These are phyloP conservation scores for Ceratina calcarata DNA, from an alignment of 1,140 invertebrate genomes.

Conservation along the genomic window DNA sequence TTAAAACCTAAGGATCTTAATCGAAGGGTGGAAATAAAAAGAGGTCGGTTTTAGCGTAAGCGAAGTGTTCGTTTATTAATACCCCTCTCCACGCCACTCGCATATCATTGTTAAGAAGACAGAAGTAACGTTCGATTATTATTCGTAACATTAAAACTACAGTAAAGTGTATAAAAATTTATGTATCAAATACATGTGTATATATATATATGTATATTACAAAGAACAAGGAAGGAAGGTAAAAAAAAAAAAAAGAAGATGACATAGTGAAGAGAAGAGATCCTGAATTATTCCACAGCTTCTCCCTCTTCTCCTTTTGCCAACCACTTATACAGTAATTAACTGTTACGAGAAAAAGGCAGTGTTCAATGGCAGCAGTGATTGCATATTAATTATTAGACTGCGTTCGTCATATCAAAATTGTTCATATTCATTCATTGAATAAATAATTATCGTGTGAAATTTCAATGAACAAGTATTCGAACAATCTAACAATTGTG, in stretches of 20 bases:
- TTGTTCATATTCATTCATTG: no score
- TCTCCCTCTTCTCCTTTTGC: background rate
- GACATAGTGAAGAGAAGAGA: background rate
- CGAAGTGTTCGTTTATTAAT: constrained; percentile 61
- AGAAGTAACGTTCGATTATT: constrained; percentile 68
- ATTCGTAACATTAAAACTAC: constrained; percentile 60
- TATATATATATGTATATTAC: constrained; percentile 64
- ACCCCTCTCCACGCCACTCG: constrained; percentile 68
- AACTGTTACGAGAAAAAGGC: constrained; percentile 11
- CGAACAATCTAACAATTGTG: no score
- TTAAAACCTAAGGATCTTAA: constrained; percentile 21
- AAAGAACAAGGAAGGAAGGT: constrained; percentile 37
- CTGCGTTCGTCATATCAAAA: no score
- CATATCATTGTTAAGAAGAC: constrained; percentile 72
- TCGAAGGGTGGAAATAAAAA: background rate
- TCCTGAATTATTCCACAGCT: constrained; percentile 15
- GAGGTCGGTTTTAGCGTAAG: constrained; percentile 20
- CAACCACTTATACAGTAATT: background rate
- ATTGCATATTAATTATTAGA: background rate
- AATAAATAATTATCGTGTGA: no score
- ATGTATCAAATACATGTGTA: constrained; percentile 75
- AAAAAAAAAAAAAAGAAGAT: background rate
- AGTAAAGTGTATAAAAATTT: constrained; percentile 77
- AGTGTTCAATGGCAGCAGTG: constrained; percentile 14
- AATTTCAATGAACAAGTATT: no score